Evolutionary conservation across 2,888 invertebrate genomes (phyloP).

Genomic region (Hemistola chrysoprasaria): DNA sequence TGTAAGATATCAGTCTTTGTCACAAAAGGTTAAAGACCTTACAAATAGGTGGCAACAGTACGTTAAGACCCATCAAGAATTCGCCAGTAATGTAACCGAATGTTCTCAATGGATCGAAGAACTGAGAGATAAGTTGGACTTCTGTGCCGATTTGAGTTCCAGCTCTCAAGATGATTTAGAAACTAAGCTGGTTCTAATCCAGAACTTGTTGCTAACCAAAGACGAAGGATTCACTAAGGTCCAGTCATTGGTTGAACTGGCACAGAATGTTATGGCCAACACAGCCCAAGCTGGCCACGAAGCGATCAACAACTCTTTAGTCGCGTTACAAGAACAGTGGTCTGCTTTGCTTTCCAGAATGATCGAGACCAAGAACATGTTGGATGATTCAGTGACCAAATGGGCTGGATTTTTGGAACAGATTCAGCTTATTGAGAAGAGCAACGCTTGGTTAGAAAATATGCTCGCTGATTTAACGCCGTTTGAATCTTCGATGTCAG

Average conservation of each 20-base stretch:
- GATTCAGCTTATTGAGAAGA: constrained; percentile 92
- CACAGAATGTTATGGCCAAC: constrained; percentile 94
- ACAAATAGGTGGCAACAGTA: constrained; percentile 96
- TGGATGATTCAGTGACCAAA: constrained; percentile 94
- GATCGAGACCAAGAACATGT: constrained; percentile 93
- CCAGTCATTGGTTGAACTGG: constrained; percentile 93
- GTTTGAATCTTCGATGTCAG: constrained; percentile 90
- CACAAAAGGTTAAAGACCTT: constrained; percentile 94
- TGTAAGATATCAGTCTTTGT: constrained; percentile 94
- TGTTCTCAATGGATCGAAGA: constrained; percentile 93
- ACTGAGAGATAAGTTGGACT: constrained; percentile 91
- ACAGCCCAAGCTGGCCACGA: constrained; percentile 95
- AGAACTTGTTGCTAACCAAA: constrained; percentile 94
- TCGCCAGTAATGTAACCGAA: constrained; percentile 89
- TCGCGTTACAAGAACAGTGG: constrained; percentile 94
- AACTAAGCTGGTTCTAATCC: constrained; percentile 90
- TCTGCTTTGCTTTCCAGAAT: constrained; percentile 92
- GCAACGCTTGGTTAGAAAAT: constrained; percentile 89
- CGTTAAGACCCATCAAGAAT: constrained; percentile 93
- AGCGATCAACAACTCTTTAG: constrained; percentile 91
- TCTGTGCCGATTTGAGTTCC: constrained; percentile 91
- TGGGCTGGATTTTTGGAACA: constrained; percentile 96
- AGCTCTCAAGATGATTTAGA: constrained; percentile 93
- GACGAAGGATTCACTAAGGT: constrained; percentile 96
- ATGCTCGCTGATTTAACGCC: constrained; percentile 88